phyloP scores from a whole-genome alignment of 2,797 vertebrate genomes.

The Clarias pachynema region DNA sequence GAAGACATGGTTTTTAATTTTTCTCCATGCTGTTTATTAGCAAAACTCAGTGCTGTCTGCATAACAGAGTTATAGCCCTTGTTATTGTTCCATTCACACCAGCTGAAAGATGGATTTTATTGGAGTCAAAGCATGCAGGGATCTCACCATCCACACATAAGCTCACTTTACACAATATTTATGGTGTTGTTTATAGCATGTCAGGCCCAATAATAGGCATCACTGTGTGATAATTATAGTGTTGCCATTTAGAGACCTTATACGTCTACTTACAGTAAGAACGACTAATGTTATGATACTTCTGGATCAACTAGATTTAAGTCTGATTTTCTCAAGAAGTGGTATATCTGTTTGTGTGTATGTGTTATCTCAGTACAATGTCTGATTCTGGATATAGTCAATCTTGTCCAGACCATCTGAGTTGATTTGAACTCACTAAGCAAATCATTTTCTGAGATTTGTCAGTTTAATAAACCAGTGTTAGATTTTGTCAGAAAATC shows the following conservation, averaged over 20 bases:
- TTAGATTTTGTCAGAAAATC: not conserved
- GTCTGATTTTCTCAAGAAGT: not conserved
- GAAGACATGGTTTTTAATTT: not conserved
- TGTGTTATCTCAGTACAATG: not conserved
- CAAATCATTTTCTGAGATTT: not conserved
- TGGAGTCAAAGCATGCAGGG: not conserved
- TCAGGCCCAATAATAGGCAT: conserved; percentile 1
- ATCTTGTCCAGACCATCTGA: not conserved
- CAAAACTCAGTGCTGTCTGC: not conserved
- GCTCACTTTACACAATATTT: conserved; percentile 7
- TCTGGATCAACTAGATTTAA: not conserved
- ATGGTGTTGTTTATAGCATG: conserved; percentile 19
- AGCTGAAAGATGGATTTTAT: conserved; percentile 47
- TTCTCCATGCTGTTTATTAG: not conserved
- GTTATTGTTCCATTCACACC: conserved; percentile 33
- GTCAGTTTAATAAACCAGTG: not conserved
- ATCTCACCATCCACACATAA: conserved; percentile 15
- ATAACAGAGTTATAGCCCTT: conserved; percentile 17
- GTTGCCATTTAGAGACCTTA: conserved; percentile 23
- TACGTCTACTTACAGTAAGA: conserved; percentile 9
- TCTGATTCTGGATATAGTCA: not conserved
- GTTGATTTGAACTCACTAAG: not conserved
- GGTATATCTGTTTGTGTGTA: no score
- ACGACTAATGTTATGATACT: not conserved
- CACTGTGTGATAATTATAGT: conserved; percentile 30